These are phyloP conservation scores for Hyperopisus bebe DNA, from an alignment of 2,113 vertebrate genomes.

Conservation along the genomic window DNA sequence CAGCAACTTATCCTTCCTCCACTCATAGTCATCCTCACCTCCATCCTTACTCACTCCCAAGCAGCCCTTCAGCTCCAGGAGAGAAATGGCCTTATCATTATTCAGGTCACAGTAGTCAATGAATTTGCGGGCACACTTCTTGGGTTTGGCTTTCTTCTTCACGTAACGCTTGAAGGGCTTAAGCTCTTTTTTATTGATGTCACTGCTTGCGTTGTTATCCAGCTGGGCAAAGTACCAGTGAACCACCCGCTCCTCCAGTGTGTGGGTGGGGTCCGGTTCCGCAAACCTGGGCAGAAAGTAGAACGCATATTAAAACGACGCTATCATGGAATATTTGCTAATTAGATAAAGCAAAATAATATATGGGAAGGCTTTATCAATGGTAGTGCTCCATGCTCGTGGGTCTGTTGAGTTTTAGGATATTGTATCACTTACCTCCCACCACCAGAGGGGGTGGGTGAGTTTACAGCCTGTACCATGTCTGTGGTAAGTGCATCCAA, in stretches of 20 bases:
- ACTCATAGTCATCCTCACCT: constrained; percentile 40
- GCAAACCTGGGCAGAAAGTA: constrained; percentile 69
- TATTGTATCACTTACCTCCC: constrained; percentile 78
- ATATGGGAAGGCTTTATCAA: background rate
- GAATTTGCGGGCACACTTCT: constrained; percentile 91
- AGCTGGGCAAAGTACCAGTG: constrained; percentile 96
- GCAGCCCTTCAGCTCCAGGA: constrained; percentile 92
- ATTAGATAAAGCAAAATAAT: background rate
- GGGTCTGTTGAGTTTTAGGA: background rate
- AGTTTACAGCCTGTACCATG: constrained; percentile 98
- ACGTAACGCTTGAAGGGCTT: constrained; percentile 94
- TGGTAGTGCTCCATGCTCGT: background rate
- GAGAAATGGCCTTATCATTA: constrained; percentile 87
- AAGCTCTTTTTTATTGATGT: constrained; percentile 92
- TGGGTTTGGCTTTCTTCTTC: constrained; percentile 98
- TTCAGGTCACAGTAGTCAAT: constrained; percentile 96
- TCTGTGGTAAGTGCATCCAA: constrained; percentile 95
- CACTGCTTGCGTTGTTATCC: constrained; percentile 85
- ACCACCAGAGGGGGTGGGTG: constrained; percentile 84
- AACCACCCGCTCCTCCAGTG: constrained; percentile 89
- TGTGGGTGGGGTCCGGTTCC: constrained; percentile 94
- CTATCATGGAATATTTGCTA: background rate
- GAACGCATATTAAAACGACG: background rate
- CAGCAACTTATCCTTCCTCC: background rate
- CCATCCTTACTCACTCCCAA: constrained; percentile 92